Percentiles rank a stretch among this genome's conserved stretches.
These are phyloP conservation scores for Trachythela sp. DNA, from an alignment of 64 coral and sea anemone genomes.

Conservation along the genomic window DNA sequence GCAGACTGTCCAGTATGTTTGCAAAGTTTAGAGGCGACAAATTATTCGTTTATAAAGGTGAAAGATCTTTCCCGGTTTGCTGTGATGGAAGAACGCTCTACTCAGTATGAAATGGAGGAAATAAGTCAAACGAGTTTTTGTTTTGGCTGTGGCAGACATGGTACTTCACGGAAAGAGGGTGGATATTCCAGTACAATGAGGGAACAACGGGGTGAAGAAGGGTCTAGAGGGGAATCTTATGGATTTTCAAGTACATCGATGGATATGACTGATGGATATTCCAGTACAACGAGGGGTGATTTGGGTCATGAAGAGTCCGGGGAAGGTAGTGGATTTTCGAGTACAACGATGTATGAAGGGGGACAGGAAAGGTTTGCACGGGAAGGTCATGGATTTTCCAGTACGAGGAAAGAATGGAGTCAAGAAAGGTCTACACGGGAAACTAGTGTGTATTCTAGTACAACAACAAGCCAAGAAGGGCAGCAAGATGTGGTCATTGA, in stretches of 20 bases:
- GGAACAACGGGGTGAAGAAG: neutral
- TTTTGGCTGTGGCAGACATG: neutral
- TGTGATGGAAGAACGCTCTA: neutral
- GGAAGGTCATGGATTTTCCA: neutral
- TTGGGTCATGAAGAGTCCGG: too few relatives aligned
- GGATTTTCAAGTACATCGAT: neutral
- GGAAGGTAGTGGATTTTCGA: neutral
- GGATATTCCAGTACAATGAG: neutral
- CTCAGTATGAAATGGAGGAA: neutral
- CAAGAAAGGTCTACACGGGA: neutral
- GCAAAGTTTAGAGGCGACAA: neutral
- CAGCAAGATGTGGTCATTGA: neutral
- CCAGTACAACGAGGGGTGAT: neutral
- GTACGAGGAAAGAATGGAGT: neutral
- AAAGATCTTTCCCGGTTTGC: neutral
- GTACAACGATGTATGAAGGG: neutral
- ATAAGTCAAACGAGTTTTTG: neutral
- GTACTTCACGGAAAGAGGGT: neutral
- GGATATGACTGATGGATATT: neutral
- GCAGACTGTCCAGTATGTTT: conserved; percentile 4
- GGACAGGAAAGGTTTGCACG: neutral
- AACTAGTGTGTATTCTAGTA: neutral
- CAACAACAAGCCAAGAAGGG: neutral
- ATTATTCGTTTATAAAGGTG: conserved; percentile 6
- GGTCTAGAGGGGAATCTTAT: neutral